These are phyloP conservation scores for Mythimna ferrago DNA, from an alignment of 2,888 invertebrate genomes.

Conservation along the genomic window DNA sequence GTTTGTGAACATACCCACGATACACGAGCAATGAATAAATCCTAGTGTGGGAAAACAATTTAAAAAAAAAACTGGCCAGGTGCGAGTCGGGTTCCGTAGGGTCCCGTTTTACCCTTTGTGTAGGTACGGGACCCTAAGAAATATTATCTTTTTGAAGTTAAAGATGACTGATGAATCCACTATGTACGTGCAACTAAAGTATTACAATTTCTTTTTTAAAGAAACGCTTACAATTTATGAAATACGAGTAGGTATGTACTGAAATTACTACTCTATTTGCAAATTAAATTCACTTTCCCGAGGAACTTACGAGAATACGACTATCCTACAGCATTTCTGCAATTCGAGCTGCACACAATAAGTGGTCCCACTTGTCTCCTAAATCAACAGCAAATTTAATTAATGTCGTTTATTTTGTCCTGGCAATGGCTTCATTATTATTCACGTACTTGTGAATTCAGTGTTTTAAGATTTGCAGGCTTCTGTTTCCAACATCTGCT, in stretches of 20 bases:
- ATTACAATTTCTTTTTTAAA: not conserved
- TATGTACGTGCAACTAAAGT: not conserved
- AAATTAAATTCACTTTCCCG: conserved; percentile 34
- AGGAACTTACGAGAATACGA: conserved; percentile 9
- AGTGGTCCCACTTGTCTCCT: conserved; percentile 25
- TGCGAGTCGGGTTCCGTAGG: too few species aligned
- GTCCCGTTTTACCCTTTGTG: too few species aligned
- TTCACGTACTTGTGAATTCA: conserved; percentile 39
- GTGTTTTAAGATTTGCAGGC: conserved; percentile 19
- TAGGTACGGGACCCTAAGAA: too few species aligned
- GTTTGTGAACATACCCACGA: too few species aligned
- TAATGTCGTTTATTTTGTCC: conserved; percentile 27
- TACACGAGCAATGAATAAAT: too few species aligned
- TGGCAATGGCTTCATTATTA: conserved; percentile 34
- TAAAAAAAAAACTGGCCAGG: too few species aligned
- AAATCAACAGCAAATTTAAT: conserved; percentile 51
- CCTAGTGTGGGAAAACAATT: too few species aligned
- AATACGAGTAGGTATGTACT: not conserved
- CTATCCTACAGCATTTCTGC: conserved; percentile 13
- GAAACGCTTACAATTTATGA: not conserved
- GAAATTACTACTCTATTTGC: conserved; percentile 2
- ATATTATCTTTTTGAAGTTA: not conserved
- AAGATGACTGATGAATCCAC: not conserved
- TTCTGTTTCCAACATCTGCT: not conserved
- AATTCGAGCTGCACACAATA: conserved; percentile 24